These are phyloP conservation scores for Odontomachus brunneus DNA, from an alignment of 1,140 invertebrate species.

Conservation along the genomic window DNA sequence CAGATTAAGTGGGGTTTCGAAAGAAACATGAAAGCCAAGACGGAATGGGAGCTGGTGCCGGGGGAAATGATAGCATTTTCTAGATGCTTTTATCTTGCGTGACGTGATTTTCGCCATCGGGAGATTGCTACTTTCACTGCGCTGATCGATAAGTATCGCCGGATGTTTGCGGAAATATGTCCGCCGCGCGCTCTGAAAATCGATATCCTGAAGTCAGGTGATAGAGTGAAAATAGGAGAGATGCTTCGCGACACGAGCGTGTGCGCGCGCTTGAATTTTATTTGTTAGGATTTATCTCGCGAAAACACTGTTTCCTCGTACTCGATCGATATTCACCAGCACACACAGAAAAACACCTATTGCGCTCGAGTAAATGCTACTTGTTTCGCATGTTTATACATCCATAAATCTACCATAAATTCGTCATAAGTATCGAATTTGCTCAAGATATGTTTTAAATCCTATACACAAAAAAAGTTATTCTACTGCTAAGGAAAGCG, in stretches of 20 bases:
- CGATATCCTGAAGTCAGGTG: background rate
- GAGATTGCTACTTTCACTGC: conserved; percentile 14
- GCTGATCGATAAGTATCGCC: conserved; percentile 20
- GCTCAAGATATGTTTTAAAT: no score
- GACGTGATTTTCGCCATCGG: background rate
- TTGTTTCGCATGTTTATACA: no score
- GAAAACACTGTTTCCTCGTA: conserved; percentile 8
- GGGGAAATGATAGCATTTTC: background rate
- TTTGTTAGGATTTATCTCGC: background rate
- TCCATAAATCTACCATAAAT: no score
- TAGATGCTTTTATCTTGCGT: conserved; percentile 23
- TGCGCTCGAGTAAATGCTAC: no score
- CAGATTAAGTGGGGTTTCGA: background rate
- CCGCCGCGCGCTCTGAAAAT: background rate
- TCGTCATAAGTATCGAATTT: no score
- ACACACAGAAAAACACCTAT: no score
- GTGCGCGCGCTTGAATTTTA: background rate
- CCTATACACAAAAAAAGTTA: no score
- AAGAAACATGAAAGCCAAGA: background rate
- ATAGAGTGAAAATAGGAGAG: background rate
- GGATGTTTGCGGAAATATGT: conserved; percentile 19
- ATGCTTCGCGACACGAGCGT: background rate
- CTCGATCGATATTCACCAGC: background rate
- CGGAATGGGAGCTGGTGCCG: background rate
- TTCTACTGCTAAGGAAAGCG: no score